Percentiles rank a stretch among this genome's conserved stretches.
These are phyloP conservation scores for Napeogenes inachia DNA, from an alignment of 2,888 invertebrate species.

Conservation along the genomic window DNA sequence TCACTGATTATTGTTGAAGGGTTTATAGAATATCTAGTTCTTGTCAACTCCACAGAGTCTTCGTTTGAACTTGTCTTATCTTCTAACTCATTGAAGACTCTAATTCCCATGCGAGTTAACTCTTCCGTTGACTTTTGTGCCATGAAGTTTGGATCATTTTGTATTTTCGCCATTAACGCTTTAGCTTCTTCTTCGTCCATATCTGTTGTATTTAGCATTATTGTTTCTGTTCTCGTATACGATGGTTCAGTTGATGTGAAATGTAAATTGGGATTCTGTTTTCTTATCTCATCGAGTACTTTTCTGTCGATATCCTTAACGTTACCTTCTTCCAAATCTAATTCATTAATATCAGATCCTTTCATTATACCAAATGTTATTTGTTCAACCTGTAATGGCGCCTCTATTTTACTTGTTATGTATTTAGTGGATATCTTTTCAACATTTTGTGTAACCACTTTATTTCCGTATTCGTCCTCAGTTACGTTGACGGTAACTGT, in stretches of 20 bases:
- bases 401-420: conserved; percentile 59
- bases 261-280: conserved; percentile 69
- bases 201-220: conserved; percentile 73
- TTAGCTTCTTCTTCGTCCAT: conserved; percentile 68
- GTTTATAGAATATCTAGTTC: conserved; percentile 68
- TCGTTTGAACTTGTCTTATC: conserved; percentile 53
- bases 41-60: conserved; percentile 58
- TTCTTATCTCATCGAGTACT: conserved; percentile 65
- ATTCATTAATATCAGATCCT: conserved; percentile 56
- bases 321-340: conserved; percentile 65
- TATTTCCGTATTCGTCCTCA: conserved; percentile 72
- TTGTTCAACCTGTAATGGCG: conserved; percentile 71
- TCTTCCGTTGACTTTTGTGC: conserved; percentile 67
- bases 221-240: conserved; percentile 71
- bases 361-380: conserved; percentile 67
- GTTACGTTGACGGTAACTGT: conserved; percentile 71
- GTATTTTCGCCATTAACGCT: conserved; percentile 65
- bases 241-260: conserved; percentile 68
- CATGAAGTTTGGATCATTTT: conserved; percentile 71
- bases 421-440: conserved; percentile 68
- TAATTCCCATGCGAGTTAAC: conserved; percentile 62
- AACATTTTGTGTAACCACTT: conserved; percentile 70
- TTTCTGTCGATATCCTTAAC: conserved; percentile 64
- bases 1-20: conserved; percentile 60
- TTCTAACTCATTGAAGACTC: conserved; percentile 63